Evolutionary conservation across 2,113 vertebrate species (phyloP), one percentile per base, ranked within the genome.

Genomic region (Himantopus leucocephalus): DNA sequence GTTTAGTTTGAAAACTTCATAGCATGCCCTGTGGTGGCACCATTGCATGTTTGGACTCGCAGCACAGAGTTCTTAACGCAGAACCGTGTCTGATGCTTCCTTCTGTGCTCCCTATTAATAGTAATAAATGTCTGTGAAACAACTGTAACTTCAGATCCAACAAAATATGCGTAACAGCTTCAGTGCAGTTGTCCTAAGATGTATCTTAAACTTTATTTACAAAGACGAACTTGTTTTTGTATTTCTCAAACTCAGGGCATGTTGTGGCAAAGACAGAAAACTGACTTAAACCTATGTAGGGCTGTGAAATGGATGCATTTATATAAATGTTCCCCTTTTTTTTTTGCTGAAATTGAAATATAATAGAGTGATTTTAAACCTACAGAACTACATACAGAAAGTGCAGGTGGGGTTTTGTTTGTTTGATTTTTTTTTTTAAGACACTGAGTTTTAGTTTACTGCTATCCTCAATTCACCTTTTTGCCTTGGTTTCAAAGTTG

Each of bases 11-110:
- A 68, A 79, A 97, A 92, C 86, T 93, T 88, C 11, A 26, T 73
- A 48, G 80, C 35, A 2, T 95, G 59, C 79, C 77, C 82, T 59
- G 0, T 81, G 79, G 85, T 84, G 92, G 88, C 94, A 94, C 77
- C 74, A 18, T 32, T 80, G 85, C 93, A 1, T 77, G 95, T 91
- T 96, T 43, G 71, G 90, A 88, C 93, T 91, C 41, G 91, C 74
- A 81, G 8, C 58, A 24, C 62, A 2, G 43, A 77, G 70, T 67
- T 85, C 79, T 78, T 84, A 76, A 59, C 6, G 5, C 71, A 72
- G 75, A 76, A 39, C 50, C 1, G 3, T 58, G 73, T 76, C 75
- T 85, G n/a, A 55, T 19, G 56, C 34, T 86, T 86, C 47, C 41
- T 92, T 71, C 53, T 45, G 32, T 34, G 56, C 64, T 90, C 27